These are phyloP conservation scores for Micropoecilia bifurca DNA, from an alignment of 2,797 vertebrate genomes.

Conservation along the genomic window DNA sequence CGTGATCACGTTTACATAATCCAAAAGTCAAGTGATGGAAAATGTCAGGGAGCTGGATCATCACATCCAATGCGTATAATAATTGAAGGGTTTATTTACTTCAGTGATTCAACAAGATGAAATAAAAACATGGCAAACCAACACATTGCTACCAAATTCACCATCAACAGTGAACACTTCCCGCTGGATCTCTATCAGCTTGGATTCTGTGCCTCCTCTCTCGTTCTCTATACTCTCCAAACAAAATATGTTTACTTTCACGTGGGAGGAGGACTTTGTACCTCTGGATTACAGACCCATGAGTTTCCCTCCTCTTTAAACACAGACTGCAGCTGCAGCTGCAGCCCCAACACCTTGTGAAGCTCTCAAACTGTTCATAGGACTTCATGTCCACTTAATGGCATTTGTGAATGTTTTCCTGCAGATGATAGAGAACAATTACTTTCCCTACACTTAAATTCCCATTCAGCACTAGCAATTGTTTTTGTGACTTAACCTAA, in stretches of 20 bases:
- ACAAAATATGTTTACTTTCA: no score
- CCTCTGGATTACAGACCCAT: background rate
- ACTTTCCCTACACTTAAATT: background rate
- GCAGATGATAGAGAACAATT: no score
- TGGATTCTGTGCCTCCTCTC: background rate
- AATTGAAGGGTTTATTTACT: background rate
- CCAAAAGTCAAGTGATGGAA: slow-evolving; percentile 1
- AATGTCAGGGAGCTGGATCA: background rate
- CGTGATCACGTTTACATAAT: background rate
- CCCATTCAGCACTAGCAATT: background rate
- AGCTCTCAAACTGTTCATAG: background rate
- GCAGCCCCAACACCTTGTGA: background rate
- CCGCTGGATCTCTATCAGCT: background rate
- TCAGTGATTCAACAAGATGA: background rate
- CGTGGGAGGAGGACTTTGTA: no score
- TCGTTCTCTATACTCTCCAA: no score
- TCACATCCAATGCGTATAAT: background rate
- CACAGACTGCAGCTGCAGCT: background rate
- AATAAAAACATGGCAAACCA: no score
- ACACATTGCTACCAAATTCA: no score
- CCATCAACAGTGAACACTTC: no score
- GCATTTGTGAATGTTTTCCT: background rate
- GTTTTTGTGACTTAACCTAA: background rate
- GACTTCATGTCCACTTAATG: background rate
- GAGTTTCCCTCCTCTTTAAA: background rate